Conservation (phyloP, 2,797 vertebrate genomes). For the Sebastes taczanowskii region DNA sequence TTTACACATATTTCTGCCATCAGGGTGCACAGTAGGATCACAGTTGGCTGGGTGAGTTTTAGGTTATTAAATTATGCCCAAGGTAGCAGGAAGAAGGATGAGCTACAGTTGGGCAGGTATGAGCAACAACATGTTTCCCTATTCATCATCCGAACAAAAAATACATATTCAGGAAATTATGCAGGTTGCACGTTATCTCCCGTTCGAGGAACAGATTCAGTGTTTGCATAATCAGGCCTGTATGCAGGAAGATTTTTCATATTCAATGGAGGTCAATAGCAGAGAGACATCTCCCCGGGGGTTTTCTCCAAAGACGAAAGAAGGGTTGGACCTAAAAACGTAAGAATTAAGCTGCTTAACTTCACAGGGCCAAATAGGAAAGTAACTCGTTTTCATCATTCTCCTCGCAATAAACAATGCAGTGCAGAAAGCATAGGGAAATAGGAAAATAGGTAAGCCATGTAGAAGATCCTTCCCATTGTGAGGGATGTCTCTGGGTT, state of each 20-base stretch:
- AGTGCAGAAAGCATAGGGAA: neutral
- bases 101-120: conserved; percentile 72
- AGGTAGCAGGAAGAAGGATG: conserved; percentile 77
- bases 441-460: neutral
- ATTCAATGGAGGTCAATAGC: conserved; percentile 49
- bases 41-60: conserved; percentile 77
- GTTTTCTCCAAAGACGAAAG: conserved; percentile 27
- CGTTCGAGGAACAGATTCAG: conserved; percentile 32
- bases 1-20: conserved; percentile 82
- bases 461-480: neutral
- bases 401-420: conserved; percentile 1
- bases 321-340: conserved; percentile 33
- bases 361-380: conserved; percentile 21
- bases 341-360: conserved; percentile 48
- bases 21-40: conserved; percentile 79
- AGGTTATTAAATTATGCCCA: conserved; percentile 79
- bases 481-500: neutral
- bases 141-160: conserved; percentile 68
- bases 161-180: conserved; percentile 51
- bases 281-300: conserved; percentile 30
- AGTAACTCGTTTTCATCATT: conserved; percentile 35
- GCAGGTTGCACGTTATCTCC: conserved; percentile 44
- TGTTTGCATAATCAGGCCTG: conserved; percentile 52
- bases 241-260: conserved; percentile 35
- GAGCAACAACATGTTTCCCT: conserved; percentile 63